phyloP scores from a whole-genome alignment of 2,113 vertebrate species.

The Nibea albiflora region DNA sequence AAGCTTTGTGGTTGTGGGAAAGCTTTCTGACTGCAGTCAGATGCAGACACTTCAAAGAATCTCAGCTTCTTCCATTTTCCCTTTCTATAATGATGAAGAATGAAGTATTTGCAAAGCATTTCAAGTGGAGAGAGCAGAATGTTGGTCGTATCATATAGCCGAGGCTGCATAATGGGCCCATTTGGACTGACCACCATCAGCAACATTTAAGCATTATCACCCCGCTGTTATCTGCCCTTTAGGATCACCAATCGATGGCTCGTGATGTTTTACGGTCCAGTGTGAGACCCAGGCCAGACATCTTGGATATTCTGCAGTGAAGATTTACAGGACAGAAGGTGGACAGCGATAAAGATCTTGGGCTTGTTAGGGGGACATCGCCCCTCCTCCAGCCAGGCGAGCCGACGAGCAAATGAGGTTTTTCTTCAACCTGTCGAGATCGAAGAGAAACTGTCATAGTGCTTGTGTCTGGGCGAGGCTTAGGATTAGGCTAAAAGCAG shows the following conservation, averaged over 20 bases:
- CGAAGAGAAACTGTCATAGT: conserved; percentile 19
- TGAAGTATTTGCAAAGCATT: conserved; percentile 18
- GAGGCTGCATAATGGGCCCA: conserved; percentile 50
- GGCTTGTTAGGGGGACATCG: conserved; percentile 2
- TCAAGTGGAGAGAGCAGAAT: conserved; percentile 34
- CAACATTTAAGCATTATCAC: conserved; percentile 50
- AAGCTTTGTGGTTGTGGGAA: conserved; percentile 19
- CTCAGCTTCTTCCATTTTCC: not conserved
- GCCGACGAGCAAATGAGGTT: conserved; percentile 5
- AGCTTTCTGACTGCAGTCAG: not conserved
- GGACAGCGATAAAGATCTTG: conserved; percentile 34
- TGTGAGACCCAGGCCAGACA: conserved; percentile 18
- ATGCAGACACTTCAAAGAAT: not conserved
- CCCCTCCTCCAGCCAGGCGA: not conserved
- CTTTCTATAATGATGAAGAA: not conserved
- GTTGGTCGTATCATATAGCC: conserved; percentile 28
- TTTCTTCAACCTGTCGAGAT: conserved; percentile 37
- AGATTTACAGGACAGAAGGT: conserved; percentile 40
- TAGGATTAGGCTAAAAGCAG: conserved; percentile 45
- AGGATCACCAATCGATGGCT: conserved; percentile 49
- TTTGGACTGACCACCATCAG: conserved; percentile 50
- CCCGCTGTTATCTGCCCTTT: conserved; percentile 34
- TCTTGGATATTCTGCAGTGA: conserved; percentile 8
- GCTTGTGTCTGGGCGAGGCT: conserved; percentile 18
- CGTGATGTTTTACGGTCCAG: conserved; percentile 39